A percentile compares a stretch with the other conserved stretches of the same genome.
These are phyloP conservation scores for Nerophis lumbriciformis DNA, from an alignment of 2,113 vertebrate genomes.

Conservation along the genomic window DNA sequence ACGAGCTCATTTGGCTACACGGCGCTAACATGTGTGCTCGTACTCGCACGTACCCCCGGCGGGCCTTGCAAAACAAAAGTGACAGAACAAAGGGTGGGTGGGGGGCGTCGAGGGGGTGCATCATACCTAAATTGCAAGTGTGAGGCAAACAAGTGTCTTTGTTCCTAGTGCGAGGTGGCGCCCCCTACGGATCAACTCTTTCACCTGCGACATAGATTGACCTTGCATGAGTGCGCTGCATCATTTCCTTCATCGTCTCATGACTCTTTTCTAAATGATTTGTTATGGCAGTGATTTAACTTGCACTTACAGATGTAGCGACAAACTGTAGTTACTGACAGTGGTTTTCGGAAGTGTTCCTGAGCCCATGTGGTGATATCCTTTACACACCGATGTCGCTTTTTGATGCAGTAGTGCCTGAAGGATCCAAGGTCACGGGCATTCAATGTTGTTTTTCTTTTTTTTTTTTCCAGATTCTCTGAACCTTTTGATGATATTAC, in stretches of 20 bases:
- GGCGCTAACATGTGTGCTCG: background rate
- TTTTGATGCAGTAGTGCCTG: too few relatives aligned
- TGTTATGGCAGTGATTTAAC: too few relatives aligned
- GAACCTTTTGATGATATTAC: too few relatives aligned
- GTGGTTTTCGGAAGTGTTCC: too few relatives aligned
- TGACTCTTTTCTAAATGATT: background rate
- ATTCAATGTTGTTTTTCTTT: too few relatives aligned
- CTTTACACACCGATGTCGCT: too few relatives aligned
- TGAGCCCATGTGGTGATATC: too few relatives aligned
- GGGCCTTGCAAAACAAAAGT: slow-evolving; percentile 31
- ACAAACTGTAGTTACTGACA: too few relatives aligned
- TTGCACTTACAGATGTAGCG: too few relatives aligned
- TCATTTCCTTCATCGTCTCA: background rate
- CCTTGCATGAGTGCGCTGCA: slow-evolving; percentile 11
- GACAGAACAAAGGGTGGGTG: background rate
- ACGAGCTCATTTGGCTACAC: slow-evolving; percentile 58
- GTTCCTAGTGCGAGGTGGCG: slow-evolving; percentile 27
- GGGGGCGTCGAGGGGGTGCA: slow-evolving; percentile 15
- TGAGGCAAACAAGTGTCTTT: slow-evolving; percentile 29
- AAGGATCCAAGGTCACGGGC: too few relatives aligned
- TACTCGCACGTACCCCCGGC: slow-evolving; percentile 25
- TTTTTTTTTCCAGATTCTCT: too few relatives aligned
- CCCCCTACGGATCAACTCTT: slow-evolving; percentile 27
- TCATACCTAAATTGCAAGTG: slow-evolving; percentile 30
- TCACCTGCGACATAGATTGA: slow-evolving; percentile 35